phyloP scores from a whole-genome alignment of 2,888 invertebrate species.

The Autographa pulchrina region DNA sequence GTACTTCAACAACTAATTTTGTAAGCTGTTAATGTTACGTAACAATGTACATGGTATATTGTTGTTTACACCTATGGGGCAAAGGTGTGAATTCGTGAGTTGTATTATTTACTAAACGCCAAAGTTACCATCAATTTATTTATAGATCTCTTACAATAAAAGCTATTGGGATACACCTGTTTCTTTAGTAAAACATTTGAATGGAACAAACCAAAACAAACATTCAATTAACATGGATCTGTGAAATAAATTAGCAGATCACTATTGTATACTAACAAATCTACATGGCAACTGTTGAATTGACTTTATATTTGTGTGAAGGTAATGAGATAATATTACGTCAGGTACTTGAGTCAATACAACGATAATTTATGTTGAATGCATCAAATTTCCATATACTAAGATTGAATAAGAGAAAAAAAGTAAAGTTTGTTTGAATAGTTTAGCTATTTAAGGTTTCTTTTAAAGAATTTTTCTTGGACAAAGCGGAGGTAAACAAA shows the following conservation, averaged over 20 bases:
- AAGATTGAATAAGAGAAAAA: neutral
- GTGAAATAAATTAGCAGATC: slow-evolving; percentile 43
- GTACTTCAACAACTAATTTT: no score
- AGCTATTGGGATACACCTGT: neutral
- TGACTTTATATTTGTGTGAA: slow-evolving; percentile 27
- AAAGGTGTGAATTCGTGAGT: neutral
- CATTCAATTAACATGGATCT: slow-evolving; percentile 45
- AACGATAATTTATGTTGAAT: slow-evolving; percentile 53
- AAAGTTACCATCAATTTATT: neutral
- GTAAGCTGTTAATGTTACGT: neutral
- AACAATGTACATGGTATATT: neutral
- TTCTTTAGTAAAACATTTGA: slow-evolving; percentile 9
- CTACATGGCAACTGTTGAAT: slow-evolving; percentile 9
- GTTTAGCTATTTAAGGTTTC: neutral
- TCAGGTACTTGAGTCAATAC: slow-evolving; percentile 34
- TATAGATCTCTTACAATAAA: slow-evolving; percentile 4
- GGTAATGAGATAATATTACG: slow-evolving; percentile 30
- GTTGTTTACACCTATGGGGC: neutral
- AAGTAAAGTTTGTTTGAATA: slow-evolving; percentile 8
- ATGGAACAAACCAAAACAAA: slow-evolving; percentile 29
- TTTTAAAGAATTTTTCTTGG: neutral
- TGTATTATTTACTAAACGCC: neutral
- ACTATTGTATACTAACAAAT: slow-evolving; percentile 17
- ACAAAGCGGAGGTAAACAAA: neutral
- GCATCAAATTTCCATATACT: slow-evolving; percentile 25